Evolutionary conservation across 2,113 vertebrate species (phyloP).

Genomic region (Clarias macrocephalus): DNA sequence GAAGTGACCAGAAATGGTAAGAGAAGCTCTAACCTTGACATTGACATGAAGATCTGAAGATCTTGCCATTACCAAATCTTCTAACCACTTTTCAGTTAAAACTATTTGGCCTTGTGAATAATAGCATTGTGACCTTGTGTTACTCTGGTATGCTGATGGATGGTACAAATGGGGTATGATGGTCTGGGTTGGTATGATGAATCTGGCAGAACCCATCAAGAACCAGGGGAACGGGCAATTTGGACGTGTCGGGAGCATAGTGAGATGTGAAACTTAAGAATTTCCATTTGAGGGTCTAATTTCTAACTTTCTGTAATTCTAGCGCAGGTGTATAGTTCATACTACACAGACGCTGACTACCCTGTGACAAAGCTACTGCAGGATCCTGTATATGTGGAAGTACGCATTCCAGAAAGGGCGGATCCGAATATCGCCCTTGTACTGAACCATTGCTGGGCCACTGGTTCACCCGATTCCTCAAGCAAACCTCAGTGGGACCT

Average conservation of each 20-base stretch:
- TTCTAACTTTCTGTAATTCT: conserved; percentile 7
- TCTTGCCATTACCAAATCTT: too few species aligned
- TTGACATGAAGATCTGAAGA: too few species aligned
- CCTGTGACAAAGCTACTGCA: conserved; percentile 66
- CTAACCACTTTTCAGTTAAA: too few species aligned
- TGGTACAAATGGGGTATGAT: not conserved
- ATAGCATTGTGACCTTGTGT: not conserved
- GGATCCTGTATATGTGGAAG: conserved; percentile 66
- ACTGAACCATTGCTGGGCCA: conserved; percentile 73
- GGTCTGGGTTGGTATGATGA: not conserved
- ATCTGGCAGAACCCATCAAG: not conserved
- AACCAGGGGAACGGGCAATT: not conserved
- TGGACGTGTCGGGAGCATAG: not conserved
- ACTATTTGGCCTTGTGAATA: too few species aligned
- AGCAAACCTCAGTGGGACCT: conserved; percentile 71
- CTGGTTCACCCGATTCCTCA: conserved; percentile 50
- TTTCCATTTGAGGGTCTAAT: not conserved
- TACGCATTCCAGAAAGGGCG: conserved; percentile 59
- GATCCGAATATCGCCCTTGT: conserved; percentile 67
- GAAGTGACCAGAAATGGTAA: too few species aligned
- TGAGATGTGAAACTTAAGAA: not conserved
- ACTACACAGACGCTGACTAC: conserved; percentile 65
- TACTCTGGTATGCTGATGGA: not conserved
- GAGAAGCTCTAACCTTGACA: too few species aligned
- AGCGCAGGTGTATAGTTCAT: conserved; percentile 66